Conservation (phyloP, 2,113 vertebrate genomes). For the Vimba vimba region DNA sequence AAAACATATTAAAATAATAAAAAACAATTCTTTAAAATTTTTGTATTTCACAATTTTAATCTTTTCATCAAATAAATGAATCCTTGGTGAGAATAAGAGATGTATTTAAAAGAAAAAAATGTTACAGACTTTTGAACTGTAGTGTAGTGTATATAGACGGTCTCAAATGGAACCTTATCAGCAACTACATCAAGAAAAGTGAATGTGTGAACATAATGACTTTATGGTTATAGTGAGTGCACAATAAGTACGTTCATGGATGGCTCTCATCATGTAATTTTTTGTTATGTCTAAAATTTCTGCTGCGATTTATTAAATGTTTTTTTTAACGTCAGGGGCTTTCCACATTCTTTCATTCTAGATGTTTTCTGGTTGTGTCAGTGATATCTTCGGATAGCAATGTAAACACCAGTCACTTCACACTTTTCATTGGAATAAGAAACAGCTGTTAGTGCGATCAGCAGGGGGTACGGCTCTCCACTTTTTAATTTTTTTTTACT, state of each 20-base stretch:
- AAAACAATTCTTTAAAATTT: too few relatives aligned
- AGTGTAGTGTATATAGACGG: too few relatives aligned
- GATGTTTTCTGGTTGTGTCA: slow-evolving; percentile 68
- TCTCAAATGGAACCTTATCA: not conserved
- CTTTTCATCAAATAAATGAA: too few relatives aligned
- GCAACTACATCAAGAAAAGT: not conserved
- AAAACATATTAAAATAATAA: too few relatives aligned
- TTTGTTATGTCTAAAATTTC: slow-evolving; percentile 73
- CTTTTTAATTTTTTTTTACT: slow-evolving; percentile 45
- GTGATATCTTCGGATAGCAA: slow-evolving; percentile 63
- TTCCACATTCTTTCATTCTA: slow-evolving; percentile 54
- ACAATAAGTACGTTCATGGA: not conserved
- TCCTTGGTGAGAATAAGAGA: too few relatives aligned
- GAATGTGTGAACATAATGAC: not conserved
- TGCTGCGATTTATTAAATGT: slow-evolving; percentile 63
- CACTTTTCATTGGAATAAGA: slow-evolving; percentile 65
- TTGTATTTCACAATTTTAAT: too few relatives aligned
- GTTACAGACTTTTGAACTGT: too few relatives aligned
- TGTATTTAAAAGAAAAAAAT: too few relatives aligned
- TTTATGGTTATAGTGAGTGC: not conserved
- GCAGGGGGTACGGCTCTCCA: slow-evolving; percentile 52
- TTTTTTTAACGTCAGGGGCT: slow-evolving; percentile 36
- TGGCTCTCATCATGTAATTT: slow-evolving; percentile 50
- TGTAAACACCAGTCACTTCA: slow-evolving; percentile 69
- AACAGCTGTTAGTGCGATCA: slow-evolving; percentile 66